These are phyloP conservation scores for Cavia aperea DNA, from an alignment of 2,113 vertebrate genomes.

Conservation along the genomic window DNA sequence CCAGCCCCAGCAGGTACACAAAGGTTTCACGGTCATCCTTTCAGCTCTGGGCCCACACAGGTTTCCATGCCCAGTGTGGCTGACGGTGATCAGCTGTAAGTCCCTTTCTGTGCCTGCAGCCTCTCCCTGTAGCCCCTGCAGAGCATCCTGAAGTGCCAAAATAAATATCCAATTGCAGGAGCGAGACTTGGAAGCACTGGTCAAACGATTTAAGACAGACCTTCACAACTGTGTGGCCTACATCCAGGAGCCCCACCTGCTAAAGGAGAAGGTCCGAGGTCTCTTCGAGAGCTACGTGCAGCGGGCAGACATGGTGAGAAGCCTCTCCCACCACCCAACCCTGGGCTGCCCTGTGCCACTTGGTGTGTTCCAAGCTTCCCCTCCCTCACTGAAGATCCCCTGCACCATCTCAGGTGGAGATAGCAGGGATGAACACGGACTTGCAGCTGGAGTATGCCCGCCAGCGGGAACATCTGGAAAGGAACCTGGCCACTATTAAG, in stretches of 20 bases:
- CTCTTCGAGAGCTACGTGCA: slow-evolving; percentile 83
- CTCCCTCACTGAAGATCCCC: background rate
- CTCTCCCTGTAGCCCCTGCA: background rate
- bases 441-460: slow-evolving; percentile 77
- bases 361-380: fast-evolving
- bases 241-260: slow-evolving; percentile 84
- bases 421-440: slow-evolving; percentile 76
- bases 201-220: slow-evolving; percentile 85
- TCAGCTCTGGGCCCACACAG: background rate
- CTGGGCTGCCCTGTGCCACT: fast-evolving
- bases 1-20: background rate
- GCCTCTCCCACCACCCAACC: background rate
- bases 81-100: background rate
- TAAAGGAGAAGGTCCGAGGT: slow-evolving; percentile 81
- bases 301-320: slow-evolving; percentile 81
- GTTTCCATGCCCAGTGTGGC: background rate
- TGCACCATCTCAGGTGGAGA: slow-evolving; percentile 77
- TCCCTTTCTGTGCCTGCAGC: background rate
- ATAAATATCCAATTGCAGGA: slow-evolving; percentile 75
- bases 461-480: slow-evolving; percentile 84
- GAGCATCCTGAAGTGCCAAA: background rate
- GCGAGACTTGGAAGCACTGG: slow-evolving; percentile 77
- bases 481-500: slow-evolving; percentile 81
- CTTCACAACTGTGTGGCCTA: slow-evolving; percentile 83
- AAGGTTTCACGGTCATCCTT: background rate